Percentiles rank a stretch among this genome's conserved stretches.
phyloP scores from a whole-genome alignment of 2,888 invertebrate species.

The Pterostichus niger region DNA sequence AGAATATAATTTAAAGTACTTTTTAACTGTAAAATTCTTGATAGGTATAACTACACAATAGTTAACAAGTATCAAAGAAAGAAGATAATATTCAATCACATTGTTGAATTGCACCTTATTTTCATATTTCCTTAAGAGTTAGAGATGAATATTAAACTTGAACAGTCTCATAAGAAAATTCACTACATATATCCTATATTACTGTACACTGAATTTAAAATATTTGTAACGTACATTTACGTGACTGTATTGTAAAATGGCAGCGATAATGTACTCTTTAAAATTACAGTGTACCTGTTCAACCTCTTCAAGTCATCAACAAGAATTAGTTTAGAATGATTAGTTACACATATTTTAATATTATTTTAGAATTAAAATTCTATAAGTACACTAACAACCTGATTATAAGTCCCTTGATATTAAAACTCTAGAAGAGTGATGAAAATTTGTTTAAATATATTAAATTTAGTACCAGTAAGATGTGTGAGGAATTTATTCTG shows the following conservation, averaged over 20 bases:
- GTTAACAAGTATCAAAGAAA: conserved; percentile 44
- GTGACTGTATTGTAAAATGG: conserved; percentile 40
- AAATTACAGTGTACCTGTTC: conserved; percentile 45
- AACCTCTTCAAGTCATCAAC: conserved; percentile 49
- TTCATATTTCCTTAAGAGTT: conserved; percentile 11
- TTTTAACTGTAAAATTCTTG: conserved; percentile 10
- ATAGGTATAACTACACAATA: neutral
- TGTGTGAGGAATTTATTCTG: neutral
- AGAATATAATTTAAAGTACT: neutral
- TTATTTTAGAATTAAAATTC: conserved; percentile 48
- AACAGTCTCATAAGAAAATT: conserved; percentile 50
- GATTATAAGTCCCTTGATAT: conserved; percentile 44
- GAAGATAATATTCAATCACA: conserved; percentile 22
- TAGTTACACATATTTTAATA: conserved; percentile 22
- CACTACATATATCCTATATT: conserved; percentile 17
- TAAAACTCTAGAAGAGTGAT: conserved; percentile 47
- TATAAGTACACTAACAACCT: conserved; percentile 54
- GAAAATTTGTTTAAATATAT: neutral
- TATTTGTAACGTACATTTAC: conserved; percentile 43
- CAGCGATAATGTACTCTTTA: conserved; percentile 49
- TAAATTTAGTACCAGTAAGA: conserved; percentile 14
- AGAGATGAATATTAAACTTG: conserved; percentile 12
- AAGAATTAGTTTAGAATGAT: conserved; percentile 48
- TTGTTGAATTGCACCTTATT: conserved; percentile 45
- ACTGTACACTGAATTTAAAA: conserved; percentile 44